A percentile compares a stretch with the other conserved stretches of the same genome.
Conservation (phyloP, 1,140 invertebrate species). For the Probaryconus sp. region DNA sequence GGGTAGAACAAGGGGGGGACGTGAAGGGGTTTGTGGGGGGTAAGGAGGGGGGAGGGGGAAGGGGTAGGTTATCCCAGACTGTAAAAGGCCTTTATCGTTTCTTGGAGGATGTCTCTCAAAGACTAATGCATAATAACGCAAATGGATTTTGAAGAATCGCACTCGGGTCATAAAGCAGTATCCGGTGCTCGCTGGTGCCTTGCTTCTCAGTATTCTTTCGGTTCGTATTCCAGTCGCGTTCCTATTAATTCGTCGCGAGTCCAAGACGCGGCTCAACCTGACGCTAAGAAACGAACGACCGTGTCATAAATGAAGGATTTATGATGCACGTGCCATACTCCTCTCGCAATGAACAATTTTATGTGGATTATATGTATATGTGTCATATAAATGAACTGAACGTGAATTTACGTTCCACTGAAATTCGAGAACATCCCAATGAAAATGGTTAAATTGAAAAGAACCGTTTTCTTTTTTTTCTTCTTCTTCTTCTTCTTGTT, state of each 20-base stretch:
- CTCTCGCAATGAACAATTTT: conserved; percentile 44
- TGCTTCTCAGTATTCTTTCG: conserved; percentile 26
- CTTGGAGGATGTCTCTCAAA: conserved; percentile 33
- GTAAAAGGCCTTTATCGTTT: conserved; percentile 43
- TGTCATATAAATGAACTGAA: conserved; percentile 44
- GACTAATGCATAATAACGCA: conserved; percentile 55
- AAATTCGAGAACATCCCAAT: conserved; percentile 17
- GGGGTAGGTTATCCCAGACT: background rate
- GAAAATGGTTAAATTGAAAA: background rate
- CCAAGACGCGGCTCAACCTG: conserved; percentile 57
- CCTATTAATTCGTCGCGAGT: conserved; percentile 70
- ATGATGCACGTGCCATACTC: conserved; percentile 49
- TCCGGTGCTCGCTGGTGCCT: conserved; percentile 38
- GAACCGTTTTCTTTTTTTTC: too few relatives aligned
- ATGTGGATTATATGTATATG: conserved; percentile 47
- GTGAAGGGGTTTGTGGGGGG: too few relatives aligned
- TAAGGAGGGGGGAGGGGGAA: too few relatives aligned
- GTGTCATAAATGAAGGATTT: conserved; percentile 68
- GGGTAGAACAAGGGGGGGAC: too few relatives aligned
- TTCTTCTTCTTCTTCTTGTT: too few relatives aligned
- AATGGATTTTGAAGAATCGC: conserved; percentile 60
- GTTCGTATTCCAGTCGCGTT: conserved; percentile 63
- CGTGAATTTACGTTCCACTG: background rate
- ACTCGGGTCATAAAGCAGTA: conserved; percentile 53
- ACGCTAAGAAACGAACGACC: conserved; percentile 45